Base-by-base conservation (phyloP, 2,888 invertebrate species). In the Ischnura elegans region DNA sequence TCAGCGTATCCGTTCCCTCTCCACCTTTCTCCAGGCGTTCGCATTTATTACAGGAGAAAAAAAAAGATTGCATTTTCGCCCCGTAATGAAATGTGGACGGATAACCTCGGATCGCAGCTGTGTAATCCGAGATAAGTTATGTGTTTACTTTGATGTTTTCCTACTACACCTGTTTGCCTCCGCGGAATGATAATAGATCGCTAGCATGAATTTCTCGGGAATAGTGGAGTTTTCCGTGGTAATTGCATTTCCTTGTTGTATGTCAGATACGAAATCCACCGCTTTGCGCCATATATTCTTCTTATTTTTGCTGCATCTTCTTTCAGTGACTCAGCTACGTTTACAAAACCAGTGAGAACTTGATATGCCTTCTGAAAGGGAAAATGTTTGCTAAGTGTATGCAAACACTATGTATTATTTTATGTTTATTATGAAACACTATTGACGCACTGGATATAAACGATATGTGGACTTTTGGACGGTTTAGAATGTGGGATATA, bases 81-180 rank as follows among this genome's bases (percentile, higher is more conserved):
- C 25, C 36, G 29, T 6, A 76, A 10, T 76, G 76, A 36, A 76
- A 76, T 36, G 36, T 36, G 25, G 36, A 36, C 36, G 2, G 8
- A 25, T 61, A 13, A 21, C 76, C 36, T n/a, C 76, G 76, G n/a
- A 76, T 76, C 36, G 29, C 29, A 36, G 29, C 29, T 36, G 36
- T 36, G 36, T 36, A 76, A 76, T 76, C 36, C 29, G 29, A 25
- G 76, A 76, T 76, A 76, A 76, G 29, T 36, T 36, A 76, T 29
- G 76, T 36, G 76, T 76, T 76, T 76, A 76, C 76, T 36, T 76
- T 76, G 29, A 76, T n/a, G 25, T 76, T 76, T 76, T 36, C 76
- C 29, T 36, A 36, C 76, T 2, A 5, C 36, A 16, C n/a, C n/a
- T n/a, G n/a, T n/a, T 25, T 76, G 25, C 29, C 21, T 76, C 76